Percentiles rank a stretch among this genome's conserved stretches.
These are phyloP conservation scores for Hylaeus volcanicus DNA, from an alignment of 1,140 invertebrate species.

Conservation along the genomic window DNA sequence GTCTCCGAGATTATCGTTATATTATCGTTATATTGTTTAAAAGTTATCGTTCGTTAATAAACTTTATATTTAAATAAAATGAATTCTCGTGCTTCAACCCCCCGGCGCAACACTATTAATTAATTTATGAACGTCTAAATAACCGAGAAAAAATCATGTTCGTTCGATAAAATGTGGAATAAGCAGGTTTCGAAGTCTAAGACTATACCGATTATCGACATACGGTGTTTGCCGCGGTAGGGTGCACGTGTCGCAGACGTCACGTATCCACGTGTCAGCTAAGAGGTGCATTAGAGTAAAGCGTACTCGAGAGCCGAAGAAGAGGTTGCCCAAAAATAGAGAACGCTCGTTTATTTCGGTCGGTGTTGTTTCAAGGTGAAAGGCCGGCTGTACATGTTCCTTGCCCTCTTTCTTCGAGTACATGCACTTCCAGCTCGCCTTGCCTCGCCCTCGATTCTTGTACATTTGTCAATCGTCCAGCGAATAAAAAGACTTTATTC, in stretches of 20 bases:
- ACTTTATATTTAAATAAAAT: too few species aligned
- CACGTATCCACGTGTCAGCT: background rate
- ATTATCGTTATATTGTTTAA: too few species aligned
- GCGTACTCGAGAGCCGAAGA: conserved; percentile 14
- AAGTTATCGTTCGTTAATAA: too few species aligned
- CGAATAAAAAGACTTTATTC: background rate
- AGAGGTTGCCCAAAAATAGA: conserved; percentile 46
- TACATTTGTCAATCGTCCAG: conserved; percentile 9
- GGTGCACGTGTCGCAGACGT: background rate
- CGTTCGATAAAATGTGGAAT: too few species aligned
- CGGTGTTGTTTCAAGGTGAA: conserved; percentile 47
- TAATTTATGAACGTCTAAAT: too few species aligned
- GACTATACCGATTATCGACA: conserved; percentile 3
- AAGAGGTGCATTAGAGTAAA: conserved; percentile 13
- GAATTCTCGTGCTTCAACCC: too few species aligned
- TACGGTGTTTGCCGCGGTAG: background rate
- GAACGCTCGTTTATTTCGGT: conserved; percentile 36
- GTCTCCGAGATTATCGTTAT: too few species aligned
- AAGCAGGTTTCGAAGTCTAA: too few species aligned
- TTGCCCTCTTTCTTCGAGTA: conserved; percentile 14
- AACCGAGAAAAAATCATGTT: too few species aligned
- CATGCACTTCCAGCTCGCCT: background rate
- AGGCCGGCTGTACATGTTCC: conserved; percentile 20
- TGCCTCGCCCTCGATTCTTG: background rate
- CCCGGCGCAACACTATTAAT: too few species aligned